Evolutionary conservation across 2,797 vertebrate species (phyloP).

Genomic region (Chromis chromis): DNA sequence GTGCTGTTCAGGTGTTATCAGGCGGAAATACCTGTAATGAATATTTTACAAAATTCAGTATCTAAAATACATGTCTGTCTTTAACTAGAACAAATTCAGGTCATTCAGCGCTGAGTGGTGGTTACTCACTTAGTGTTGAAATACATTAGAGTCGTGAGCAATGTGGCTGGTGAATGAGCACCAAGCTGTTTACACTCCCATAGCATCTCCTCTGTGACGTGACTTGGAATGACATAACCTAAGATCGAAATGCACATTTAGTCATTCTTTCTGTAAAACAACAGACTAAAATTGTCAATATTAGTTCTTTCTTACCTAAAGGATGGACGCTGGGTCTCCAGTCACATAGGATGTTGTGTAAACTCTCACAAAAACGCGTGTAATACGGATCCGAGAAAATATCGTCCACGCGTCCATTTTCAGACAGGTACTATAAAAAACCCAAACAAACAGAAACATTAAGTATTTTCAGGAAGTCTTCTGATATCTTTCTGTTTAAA

Average conservation of each 20-base stretch:
- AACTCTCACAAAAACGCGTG: constrained; percentile 93
- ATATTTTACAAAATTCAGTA: not conserved
- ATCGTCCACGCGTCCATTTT: constrained; percentile 97
- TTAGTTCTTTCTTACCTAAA: constrained; percentile 87
- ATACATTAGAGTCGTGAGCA: constrained; percentile 99
- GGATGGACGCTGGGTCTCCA: constrained; percentile 94
- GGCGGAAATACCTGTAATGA: constrained; percentile 90
- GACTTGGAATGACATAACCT: constrained; percentile 98
- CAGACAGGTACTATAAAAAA: constrained; percentile 91
- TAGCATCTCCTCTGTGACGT: constrained; percentile 99
- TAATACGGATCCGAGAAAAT: constrained; percentile 99
- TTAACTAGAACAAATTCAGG: not conserved
- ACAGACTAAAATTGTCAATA: not conserved
- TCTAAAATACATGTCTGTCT: not conserved
- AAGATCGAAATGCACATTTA: constrained; percentile 27
- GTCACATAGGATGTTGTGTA: constrained; percentile 94
- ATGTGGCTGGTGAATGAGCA: constrained; percentile 96
- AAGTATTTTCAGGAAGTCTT: not conserved
- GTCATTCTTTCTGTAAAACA: not conserved
- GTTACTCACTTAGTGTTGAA: constrained; percentile 99
- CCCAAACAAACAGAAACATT: accelerated
- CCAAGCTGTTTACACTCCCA: constrained; percentile 99
- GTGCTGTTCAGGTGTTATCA: constrained; percentile 97
- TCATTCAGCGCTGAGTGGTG: not conserved
- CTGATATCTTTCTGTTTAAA: not conserved